Conservation (phyloP, 2,888 invertebrate genomes). For the Dolichomitus sp. region DNA sequence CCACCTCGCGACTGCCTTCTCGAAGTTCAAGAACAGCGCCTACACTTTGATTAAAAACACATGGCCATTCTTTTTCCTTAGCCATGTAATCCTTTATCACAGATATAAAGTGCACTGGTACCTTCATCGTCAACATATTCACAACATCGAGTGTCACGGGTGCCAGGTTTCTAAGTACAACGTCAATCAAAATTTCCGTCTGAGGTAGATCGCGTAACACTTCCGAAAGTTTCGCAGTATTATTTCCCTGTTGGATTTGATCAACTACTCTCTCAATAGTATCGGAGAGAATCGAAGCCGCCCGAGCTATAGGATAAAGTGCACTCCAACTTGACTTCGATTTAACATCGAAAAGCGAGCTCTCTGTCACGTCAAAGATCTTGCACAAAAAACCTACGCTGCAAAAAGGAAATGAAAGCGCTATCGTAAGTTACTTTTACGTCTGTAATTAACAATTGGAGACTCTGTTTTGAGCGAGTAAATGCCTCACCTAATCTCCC, state of each 20-base stretch:
- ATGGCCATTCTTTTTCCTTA: constrained; percentile 87
- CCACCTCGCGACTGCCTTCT: constrained; percentile 81
- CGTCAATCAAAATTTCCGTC: constrained; percentile 76
- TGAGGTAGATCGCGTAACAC: constrained; percentile 76
- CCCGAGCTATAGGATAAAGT: constrained; percentile 77
- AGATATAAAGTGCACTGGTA: constrained; percentile 78
- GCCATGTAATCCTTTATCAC: constrained; percentile 86
- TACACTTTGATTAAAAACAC: constrained; percentile 84
- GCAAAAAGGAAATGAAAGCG: constrained; percentile 68
- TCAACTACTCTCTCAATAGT: constrained; percentile 77
- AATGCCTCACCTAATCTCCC: constrained; percentile 77
- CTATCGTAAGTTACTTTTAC: constrained; percentile 3
- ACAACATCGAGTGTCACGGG: constrained; percentile 76
- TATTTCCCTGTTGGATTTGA: constrained; percentile 73
- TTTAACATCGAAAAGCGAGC: constrained; percentile 77
- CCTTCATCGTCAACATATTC: constrained; percentile 75
- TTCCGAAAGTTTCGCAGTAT: constrained; percentile 68
- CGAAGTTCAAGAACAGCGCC: constrained; percentile 82
- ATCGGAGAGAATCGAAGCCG: constrained; percentile 73
- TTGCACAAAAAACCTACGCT: constrained; percentile 82
- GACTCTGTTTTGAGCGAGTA: background rate
- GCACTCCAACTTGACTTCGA: constrained; percentile 73
- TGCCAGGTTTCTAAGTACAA: constrained; percentile 75
- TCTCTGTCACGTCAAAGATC: constrained; percentile 77
- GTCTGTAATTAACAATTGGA: background rate